Conservation (phyloP, 2,888 invertebrate species). For the Pachliopta kotzebuea region DNA sequence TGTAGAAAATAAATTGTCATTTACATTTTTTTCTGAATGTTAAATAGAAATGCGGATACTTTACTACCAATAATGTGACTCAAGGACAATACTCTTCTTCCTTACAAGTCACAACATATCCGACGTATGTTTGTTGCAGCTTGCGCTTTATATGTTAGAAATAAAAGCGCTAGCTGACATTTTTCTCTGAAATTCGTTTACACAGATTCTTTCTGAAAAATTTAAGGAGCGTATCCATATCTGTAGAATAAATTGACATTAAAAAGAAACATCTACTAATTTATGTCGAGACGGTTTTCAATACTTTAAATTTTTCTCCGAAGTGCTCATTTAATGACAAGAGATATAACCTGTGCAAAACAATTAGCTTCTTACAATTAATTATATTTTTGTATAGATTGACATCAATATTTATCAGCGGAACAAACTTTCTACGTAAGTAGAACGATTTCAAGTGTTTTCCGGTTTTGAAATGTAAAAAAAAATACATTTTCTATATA, state of each 20-base stretch:
- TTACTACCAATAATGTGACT: not conserved
- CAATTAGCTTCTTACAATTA: too few species aligned
- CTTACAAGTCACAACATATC: slow-evolving; percentile 3
- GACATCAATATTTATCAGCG: too few species aligned
- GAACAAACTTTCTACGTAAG: too few species aligned
- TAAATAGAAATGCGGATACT: not conserved
- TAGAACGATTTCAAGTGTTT: too few species aligned
- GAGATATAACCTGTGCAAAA: not conserved
- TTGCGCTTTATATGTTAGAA: not conserved
- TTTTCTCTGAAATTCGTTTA: not conserved
- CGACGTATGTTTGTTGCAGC: slow-evolving; percentile 5
- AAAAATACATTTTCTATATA: too few species aligned
- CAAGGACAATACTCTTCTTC: not conserved
- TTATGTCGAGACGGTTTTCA: not conserved
- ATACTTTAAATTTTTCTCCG: not conserved
- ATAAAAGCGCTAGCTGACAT: not conserved
- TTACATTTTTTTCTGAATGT: not conserved
- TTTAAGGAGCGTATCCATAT: not conserved
- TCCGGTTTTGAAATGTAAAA: too few species aligned
- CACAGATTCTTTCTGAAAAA: not conserved
- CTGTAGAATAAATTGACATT: not conserved
- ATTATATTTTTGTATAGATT: too few species aligned
- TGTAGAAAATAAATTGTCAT: not conserved
- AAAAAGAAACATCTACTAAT: not conserved
- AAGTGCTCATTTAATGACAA: not conserved